Base-by-base conservation (phyloP, 1,140 invertebrate genomes). In the Neoseiulus cucumeris region DNA sequence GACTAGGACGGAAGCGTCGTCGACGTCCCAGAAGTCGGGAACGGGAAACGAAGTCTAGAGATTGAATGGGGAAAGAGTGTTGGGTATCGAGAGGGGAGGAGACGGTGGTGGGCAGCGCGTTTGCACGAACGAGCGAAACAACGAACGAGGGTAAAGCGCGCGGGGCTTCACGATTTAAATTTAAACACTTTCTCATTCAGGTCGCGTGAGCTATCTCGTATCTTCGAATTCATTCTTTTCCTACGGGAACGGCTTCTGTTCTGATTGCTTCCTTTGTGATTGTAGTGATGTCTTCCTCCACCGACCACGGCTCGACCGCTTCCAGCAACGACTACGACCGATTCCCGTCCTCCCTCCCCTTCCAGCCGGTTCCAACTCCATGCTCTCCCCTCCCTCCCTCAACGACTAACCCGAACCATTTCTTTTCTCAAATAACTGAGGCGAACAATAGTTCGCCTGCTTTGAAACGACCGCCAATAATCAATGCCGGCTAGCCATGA, bases 211-310 rank as follows among this genome's bases (percentile, higher is more conserved):
- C 33, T 39, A 9, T 39, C 33, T 39, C 33, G 33, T 39, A 39
- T 39, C 33, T 4, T 39, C 33, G 4, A 39, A 39, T 9, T 39
- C 33, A 39, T 39, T 9, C 33, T 39, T 39, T 39, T 39, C 33
- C 33, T 39, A 39, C 33, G 33, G 33, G 33, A 39, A 25, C 17
- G 14, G 33, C 51, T 59, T 59, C 22, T 59, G 51, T 59, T 59
- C 22, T 59, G 51, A 59, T 59, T 59, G 51, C 51, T 59, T 59
- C 51, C 22, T 59, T 59, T 59, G 51, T 59, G 51, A 59, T 59
- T 20, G 14, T 9, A 39, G 33, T 9, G 33, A 39, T 39, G 33
- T 39, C 33, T 39, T 39, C 33, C 33, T 39, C 33, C 33, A 39
- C 33, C 33, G 33, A 39, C 33, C 33, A 39, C 33, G 33, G 9